Evolutionary conservation across 2,797 vertebrate genomes (phyloP), one percentile per base, ranked within the genome.

Genomic region (Ctenopoma multispine): DNA sequence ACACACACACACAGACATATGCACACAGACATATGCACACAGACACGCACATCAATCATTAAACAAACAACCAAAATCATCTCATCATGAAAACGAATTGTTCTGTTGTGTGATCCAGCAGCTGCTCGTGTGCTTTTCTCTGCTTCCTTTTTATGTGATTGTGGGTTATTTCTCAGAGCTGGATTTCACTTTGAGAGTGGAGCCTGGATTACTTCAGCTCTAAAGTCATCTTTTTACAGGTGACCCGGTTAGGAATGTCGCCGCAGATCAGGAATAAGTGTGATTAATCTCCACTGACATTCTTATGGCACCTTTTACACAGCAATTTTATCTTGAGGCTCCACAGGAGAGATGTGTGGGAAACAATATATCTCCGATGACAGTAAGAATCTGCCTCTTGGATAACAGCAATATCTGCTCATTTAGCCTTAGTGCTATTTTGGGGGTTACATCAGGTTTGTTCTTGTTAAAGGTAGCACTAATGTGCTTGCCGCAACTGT

Each of bases 281-380:
- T 85, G 80, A 85, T 85, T 82, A 82, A 82, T 88, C 69, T 78
- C 69, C 65, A 27, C 74, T 80, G 80, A 84, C 77, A 81, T 43
- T 75, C 77, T 80, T 55, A 53, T 66, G 66, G 70, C 79, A 72
- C 67, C 72, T 86, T 81, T 80, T 82, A 82, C 65, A 77, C 77
- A 76, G 71, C 62, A 49, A 41, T 82, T 87, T 84, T 63, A 82
- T 84, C 82, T 85, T 72, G 55, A 82, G 68, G 58, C 75, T 62
- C 54, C 76, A 57, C 68, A 55, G 62, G 66, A 80, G 53, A 75
- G 79, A 29, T 87, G 88, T 90, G 88, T 85, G 87, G 73, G 88
- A 90, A 93, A 88, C 87, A 84, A 48, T 81, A 80, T 61, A 77
- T 88, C 91, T 91, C 78, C 56, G 79, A 48, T 79, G 77, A 79